Percentiles rank a stretch among this genome's conserved stretches.
Evolutionary conservation across 2,888 invertebrate species (phyloP).

Genomic region (Xestia xanthographa): DNA sequence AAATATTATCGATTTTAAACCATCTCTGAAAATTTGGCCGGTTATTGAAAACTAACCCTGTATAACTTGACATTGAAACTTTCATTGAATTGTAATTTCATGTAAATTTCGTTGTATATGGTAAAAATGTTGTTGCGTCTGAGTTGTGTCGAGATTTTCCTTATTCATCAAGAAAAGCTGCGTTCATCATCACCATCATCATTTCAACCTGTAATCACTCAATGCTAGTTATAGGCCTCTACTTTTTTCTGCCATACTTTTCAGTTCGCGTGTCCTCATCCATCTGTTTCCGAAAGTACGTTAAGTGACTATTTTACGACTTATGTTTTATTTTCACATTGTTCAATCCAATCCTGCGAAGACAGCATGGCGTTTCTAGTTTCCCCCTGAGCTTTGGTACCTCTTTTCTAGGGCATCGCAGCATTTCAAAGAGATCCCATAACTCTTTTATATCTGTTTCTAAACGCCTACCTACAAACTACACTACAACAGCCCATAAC

Average conservation of each 20-base stretch:
- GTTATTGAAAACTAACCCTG: too few species aligned
- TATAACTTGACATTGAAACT: neutral
- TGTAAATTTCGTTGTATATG: neutral
- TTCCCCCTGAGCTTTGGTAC: too few species aligned
- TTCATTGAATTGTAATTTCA: neutral
- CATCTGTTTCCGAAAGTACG: neutral
- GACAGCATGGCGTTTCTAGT: neutral
- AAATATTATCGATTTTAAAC: too few species aligned
- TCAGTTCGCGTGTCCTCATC: neutral
- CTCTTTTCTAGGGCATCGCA: neutral
- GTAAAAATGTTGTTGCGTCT: neutral
- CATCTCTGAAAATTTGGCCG: too few species aligned
- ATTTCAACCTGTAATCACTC: neutral
- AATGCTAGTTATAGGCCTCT: accelerated
- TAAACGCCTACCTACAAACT: neutral
- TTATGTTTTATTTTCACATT: too few species aligned
- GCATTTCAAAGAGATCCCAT: too few species aligned
- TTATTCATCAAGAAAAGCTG: neutral
- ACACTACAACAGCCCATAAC: too few species aligned
- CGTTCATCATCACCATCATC: neutral
- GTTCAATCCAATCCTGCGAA: neutral
- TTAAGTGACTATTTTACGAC: neutral
- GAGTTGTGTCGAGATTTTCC: neutral
- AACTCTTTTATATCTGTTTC: neutral
- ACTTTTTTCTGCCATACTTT: neutral